Conservation (phyloP, 2,888 invertebrate genomes). For the Andrena praecox region DNA sequence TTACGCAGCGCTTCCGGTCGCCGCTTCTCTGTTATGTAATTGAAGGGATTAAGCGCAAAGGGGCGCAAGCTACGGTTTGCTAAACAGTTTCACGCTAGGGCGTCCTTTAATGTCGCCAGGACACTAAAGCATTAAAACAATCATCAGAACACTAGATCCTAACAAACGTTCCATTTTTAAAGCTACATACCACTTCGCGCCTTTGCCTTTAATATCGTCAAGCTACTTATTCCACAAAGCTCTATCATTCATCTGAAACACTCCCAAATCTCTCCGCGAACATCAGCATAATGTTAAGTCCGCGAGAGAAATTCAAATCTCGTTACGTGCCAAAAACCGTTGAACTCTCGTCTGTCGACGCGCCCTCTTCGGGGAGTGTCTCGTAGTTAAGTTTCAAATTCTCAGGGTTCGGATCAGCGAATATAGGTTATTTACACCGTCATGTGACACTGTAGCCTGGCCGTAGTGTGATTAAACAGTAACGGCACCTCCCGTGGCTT, state of each 20-base stretch:
- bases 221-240: neutral
- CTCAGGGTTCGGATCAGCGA: neutral
- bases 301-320: neutral
- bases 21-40: slow-evolving; percentile 32
- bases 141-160: neutral
- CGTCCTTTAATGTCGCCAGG: neutral
- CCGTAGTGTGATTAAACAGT: neutral
- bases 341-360: neutral
- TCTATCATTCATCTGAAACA: slow-evolving; percentile 14
- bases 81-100: neutral
- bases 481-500: neutral
- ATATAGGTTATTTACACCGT: slow-evolving; percentile 27
- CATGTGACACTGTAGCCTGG: neutral
- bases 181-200: neutral
- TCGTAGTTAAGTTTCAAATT: slow-evolving; percentile 11
- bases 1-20: slow-evolving; percentile 31
- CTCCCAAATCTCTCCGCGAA: neutral
- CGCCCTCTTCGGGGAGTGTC: slow-evolving; percentile 30
- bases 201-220: slow-evolving; percentile 27
- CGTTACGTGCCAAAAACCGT: slow-evolving; percentile 2
- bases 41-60: slow-evolving; percentile 49
- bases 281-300: neutral
- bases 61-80: slow-evolving; percentile 17
- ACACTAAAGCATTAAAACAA: neutral
- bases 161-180: neutral